Evolutionary conservation across 2,888 invertebrate genomes (phyloP).

Genomic region (Cheilosia urbana): DNA sequence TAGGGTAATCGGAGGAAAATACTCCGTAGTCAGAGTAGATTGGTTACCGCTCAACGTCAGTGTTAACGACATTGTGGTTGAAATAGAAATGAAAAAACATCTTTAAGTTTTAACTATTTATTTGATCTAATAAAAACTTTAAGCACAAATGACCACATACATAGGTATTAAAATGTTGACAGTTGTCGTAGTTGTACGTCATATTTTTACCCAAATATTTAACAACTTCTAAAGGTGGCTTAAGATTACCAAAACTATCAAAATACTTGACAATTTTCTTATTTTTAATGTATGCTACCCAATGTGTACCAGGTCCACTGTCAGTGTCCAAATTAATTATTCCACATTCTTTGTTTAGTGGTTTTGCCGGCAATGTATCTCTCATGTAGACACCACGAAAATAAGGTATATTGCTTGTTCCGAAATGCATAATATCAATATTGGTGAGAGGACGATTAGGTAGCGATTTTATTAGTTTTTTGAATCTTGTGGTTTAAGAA

Average conservation of each 20-base stretch:
- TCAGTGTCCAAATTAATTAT: slow-evolving; percentile 77
- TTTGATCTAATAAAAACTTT: slow-evolving; percentile 54
- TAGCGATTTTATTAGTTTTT: too few relatives aligned
- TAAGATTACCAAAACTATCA: slow-evolving; percentile 81
- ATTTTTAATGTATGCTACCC: slow-evolving; percentile 80
- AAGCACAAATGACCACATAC: slow-evolving; percentile 79
- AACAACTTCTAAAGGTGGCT: slow-evolving; percentile 79
- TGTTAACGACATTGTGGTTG: slow-evolving; percentile 76
- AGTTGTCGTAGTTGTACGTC: slow-evolving; percentile 78
- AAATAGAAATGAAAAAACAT: slow-evolving; percentile 19
- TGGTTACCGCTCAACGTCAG: slow-evolving; percentile 77
- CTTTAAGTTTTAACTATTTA: slow-evolving; percentile 16
- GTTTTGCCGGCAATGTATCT: slow-evolving; percentile 35
- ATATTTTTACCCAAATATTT: slow-evolving; percentile 76
- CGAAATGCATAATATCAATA: slow-evolving; percentile 78
- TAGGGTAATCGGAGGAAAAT: slow-evolving; percentile 56
- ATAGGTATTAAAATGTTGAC: slow-evolving; percentile 77
- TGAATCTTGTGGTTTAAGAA: too few relatives aligned
- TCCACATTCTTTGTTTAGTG: slow-evolving; percentile 36
- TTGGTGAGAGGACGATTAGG: slow-evolving; percentile 75
- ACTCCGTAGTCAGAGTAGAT: slow-evolving; percentile 32
- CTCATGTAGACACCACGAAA: slow-evolving; percentile 70
- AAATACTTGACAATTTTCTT: slow-evolving; percentile 77
- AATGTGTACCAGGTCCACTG: slow-evolving; percentile 79
- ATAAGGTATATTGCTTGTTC: slow-evolving; percentile 75